Evolutionary conservation across 2,113 vertebrate genomes (phyloP).

Genomic region (Lates calcarifer): DNA sequence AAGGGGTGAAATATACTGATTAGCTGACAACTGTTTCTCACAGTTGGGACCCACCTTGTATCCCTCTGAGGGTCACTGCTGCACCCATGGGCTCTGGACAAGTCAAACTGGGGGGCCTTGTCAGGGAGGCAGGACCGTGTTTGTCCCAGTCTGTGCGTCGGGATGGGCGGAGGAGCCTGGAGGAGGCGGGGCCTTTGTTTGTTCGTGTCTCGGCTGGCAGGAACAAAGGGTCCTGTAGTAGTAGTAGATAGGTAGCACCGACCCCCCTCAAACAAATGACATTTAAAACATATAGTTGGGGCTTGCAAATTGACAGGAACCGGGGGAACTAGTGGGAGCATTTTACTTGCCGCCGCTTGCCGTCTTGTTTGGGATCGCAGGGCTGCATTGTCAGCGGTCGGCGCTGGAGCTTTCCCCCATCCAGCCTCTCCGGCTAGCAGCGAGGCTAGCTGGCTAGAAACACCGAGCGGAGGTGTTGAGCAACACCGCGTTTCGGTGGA

Average conservation of each 20-base stretch:
- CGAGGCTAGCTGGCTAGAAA: conserved; percentile 71
- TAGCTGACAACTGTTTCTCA: not conserved
- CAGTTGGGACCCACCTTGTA: conserved; percentile 20
- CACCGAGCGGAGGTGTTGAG: conserved; percentile 69
- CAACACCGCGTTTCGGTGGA: conserved; percentile 67
- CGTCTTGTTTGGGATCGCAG: conserved; percentile 20
- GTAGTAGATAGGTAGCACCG: conserved; percentile 44
- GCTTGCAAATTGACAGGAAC: conserved; percentile 8
- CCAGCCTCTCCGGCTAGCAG: conserved; percentile 75
- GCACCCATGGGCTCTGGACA: conserved; percentile 1
- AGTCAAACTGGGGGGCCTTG: conserved; percentile 39
- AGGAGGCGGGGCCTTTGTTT: conserved; percentile 78
- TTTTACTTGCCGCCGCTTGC: conserved; percentile 14
- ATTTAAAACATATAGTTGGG: conserved; percentile 16
- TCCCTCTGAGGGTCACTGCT: conserved; percentile 1
- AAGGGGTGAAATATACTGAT: not conserved
- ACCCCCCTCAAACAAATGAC: conserved; percentile 34
- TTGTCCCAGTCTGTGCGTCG: conserved; percentile 43
- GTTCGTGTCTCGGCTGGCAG: conserved; percentile 76
- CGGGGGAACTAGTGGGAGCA: not conserved
- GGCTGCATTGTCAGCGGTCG: conserved; percentile 24
- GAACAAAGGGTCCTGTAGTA: conserved; percentile 82
- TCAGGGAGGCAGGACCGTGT: conserved; percentile 34
- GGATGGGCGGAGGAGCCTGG: conserved; percentile 68
- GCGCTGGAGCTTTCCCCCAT: conserved; percentile 48